Conservation (phyloP, 2,888 invertebrate species). For the Caenorhabditis doughertyi region DNA sequence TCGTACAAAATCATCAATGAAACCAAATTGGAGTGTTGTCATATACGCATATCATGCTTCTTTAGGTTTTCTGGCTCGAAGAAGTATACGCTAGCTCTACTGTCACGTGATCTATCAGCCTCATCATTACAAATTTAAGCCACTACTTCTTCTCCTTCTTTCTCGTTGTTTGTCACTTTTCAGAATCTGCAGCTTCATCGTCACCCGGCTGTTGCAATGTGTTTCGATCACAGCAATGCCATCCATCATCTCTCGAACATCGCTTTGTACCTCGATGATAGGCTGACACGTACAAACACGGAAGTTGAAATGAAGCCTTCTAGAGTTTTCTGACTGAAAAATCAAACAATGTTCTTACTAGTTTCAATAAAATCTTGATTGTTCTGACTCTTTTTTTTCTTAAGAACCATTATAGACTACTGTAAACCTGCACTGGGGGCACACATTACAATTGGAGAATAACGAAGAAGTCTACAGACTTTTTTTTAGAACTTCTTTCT, state of each 20-base stretch:
- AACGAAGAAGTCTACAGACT: background rate
- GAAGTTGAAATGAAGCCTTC: slow-evolving; percentile 8
- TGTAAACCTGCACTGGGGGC: background rate
- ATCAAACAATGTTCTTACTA: background rate
- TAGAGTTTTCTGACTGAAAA: background rate
- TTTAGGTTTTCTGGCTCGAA: no score
- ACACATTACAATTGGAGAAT: background rate
- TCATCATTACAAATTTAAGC: slow-evolving; percentile 1
- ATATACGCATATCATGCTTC: no score
- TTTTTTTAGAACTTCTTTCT: slow-evolving; percentile 4
- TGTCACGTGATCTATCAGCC: background rate
- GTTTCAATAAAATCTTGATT: no score
- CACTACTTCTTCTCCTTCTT: background rate
- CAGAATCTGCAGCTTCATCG: background rate
- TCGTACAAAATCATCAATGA: no score
- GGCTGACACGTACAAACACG: slow-evolving; percentile 1
- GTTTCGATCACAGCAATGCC: background rate
- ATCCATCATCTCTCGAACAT: slow-evolving; percentile 51
- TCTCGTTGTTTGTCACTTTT: slow-evolving; percentile 18
- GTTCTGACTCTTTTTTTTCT: background rate
- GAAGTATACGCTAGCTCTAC: background rate
- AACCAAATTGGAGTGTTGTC: no score
- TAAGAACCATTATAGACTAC: background rate
- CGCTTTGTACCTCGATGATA: background rate
- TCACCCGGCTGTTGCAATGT: background rate